Base-by-base conservation (phyloP, 2,888 invertebrate genomes). In the Zaprionus lineosus region DNA sequence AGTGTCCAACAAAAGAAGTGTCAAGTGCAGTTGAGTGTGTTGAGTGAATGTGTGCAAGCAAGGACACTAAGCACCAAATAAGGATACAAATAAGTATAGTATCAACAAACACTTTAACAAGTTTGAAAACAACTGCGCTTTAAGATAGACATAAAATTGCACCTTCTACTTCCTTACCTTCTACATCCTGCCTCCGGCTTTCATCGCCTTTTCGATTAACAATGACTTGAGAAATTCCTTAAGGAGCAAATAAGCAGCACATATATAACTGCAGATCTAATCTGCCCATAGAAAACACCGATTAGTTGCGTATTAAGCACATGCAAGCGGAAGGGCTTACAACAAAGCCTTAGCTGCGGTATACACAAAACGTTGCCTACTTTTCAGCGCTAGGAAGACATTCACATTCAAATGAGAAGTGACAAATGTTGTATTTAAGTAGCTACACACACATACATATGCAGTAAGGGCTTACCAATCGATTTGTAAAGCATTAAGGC, bases 291-390 rank as follows among this genome's bases (percentile, higher is more conserved):
- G 29, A 50, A 16, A 51, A 39, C 33, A 46, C 36, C 39, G 71
- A 70, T 71, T 72, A 56, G 53, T 48, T 48, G 61, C 51, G 47
- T 34, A 64, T 74, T 75, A 62, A 37, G 47, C 56, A 55, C 51
- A 44, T 39, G 18, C 48, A 44, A 39, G 37, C 40, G 14, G 37
- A 34, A 51, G 39, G 52, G 82, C 65, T 71, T 61, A 57, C 26
- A 48, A 8, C 41, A 29, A 31, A 33, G 47, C 55, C 61, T 74
- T 40, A 43, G 18, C 1, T 12, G 12, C 3, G 21, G 33, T 8
- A 29, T 11, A 18, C n/a, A 15, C n/a, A 48, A 59, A 40, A 16
- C 41, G 14, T 21, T 58, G 52, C 39, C 41, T 58, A 33, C 47
- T 78, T 64, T 43, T 7, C 5, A 2, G 55, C 12, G 19, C 29